Evolutionary conservation across 2,797 vertebrate species (phyloP).

Genomic region (Bradypodion pumilum): DNA sequence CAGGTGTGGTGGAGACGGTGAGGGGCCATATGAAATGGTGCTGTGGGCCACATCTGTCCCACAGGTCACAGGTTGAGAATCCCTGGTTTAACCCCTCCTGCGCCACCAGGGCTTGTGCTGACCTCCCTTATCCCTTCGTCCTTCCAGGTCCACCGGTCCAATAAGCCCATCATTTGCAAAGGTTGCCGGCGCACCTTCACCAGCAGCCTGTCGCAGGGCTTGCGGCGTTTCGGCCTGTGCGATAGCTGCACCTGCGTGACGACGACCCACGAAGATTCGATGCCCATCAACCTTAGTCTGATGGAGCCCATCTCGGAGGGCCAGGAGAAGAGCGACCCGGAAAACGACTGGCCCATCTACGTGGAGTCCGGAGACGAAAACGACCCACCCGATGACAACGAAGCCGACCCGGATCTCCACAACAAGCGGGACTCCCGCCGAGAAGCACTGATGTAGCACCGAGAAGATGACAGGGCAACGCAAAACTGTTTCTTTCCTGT

Average conservation of each 20-base stretch:
- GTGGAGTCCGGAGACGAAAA: slow-evolving; percentile 95
- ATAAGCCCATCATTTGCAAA: slow-evolving; percentile 93
- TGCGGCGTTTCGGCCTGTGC: slow-evolving; percentile 90
- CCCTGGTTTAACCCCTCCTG: too few species aligned
- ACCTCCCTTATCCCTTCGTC: background rate
- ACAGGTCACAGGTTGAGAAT: too few species aligned
- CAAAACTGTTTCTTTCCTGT: background rate
- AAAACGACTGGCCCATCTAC: slow-evolving; percentile 91
- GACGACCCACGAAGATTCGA: slow-evolving; percentile 84
- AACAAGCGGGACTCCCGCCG: slow-evolving; percentile 81
- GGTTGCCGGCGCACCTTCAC: slow-evolving; percentile 93
- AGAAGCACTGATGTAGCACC: slow-evolving; percentile 75
- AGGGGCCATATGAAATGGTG: too few species aligned
- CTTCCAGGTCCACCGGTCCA: slow-evolving; percentile 91
- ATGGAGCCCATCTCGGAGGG: slow-evolving; percentile 79
- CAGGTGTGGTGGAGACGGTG: too few species aligned
- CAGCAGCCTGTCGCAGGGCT: slow-evolving; percentile 85
- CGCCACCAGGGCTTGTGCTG: fast-evolving
- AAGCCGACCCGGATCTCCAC: slow-evolving; percentile 82
- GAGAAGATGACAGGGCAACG: background rate
- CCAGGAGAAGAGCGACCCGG: slow-evolving; percentile 81
- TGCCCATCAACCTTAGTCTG: slow-evolving; percentile 80
- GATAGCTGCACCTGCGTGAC: slow-evolving; percentile 93
- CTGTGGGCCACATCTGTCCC: too few species aligned
- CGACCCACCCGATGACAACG: slow-evolving; percentile 81